Evolutionary conservation across 2,888 invertebrate species (phyloP), one percentile per base, ranked within the genome.

Genomic region (Mamestra brassicae): DNA sequence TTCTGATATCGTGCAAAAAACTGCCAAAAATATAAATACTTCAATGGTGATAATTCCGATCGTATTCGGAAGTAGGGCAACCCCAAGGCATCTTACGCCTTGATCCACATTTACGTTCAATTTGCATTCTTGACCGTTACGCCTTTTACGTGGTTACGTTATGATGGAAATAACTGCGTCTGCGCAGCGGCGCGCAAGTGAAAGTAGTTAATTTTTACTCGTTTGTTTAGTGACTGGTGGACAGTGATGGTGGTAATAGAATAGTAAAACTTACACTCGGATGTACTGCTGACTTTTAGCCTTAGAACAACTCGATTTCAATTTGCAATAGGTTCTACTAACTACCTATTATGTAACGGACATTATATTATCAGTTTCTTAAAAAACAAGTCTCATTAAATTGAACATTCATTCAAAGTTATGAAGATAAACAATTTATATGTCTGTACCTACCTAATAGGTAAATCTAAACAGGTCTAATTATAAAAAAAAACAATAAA

Each of bases 41-140:
- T 78, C 52, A 83, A 68, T 82, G 61, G 65, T 62, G 26, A 13
- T 38, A 47, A 38, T 52, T 42, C 3, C 11, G 17, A 6, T 75
- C n/a, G 11, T 34, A 47, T 36, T 80, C 34, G 55, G 63, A 58
- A 81, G 75, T 80, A 63, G 80, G 58, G 17, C 81, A 66, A 42
- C 4, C 50, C 36, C 81, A 66, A 81, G 75, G 67, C 80, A 81
- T 84, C 81, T 66, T 58, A 57, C 38, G 34, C 85, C 80, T 80
- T 73, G 58, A 72, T 76, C 84, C 64, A 84, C 74, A 84, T 76
- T 63, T 50, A 36, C 65, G 36, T 50, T 26, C 71, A 42, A 68
- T 69, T 78, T 55, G 45, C 74, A 83, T 80, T 84, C 74, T 75
- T 80, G 66, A 63, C 80, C 74, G 67, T 72, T 82, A 82, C 71